These are phyloP conservation scores for Eustalomyia histrio DNA, from an alignment of 2,888 invertebrate species.

Conservation along the genomic window DNA sequence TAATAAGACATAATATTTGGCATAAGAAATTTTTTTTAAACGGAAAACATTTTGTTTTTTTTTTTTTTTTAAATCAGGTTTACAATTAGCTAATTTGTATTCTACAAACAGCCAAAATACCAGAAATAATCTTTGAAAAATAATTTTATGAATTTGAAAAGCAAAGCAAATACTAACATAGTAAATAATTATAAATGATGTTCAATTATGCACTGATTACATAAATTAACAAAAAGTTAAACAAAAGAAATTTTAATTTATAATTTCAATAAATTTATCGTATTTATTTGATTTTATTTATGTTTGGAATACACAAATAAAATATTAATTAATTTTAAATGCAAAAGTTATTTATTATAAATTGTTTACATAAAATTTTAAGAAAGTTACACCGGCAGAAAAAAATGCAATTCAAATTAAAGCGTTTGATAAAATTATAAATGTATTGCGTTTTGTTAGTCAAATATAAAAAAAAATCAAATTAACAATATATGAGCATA, in stretches of 20 bases:
- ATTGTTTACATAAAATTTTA: too few species aligned
- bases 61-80: neutral
- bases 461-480: too few species aligned
- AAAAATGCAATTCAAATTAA: too few species aligned
- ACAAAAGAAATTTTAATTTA: constrained; percentile 32
- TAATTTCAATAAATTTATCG: constrained; percentile 32
- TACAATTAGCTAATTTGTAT: constrained; percentile 59
- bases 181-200: constrained; percentile 50
- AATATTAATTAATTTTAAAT: constrained; percentile 35
- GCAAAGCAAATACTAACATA: constrained; percentile 24
- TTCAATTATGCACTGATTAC: constrained; percentile 61
- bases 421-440: too few species aligned
- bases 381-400: too few species aligned
- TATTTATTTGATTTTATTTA: constrained; percentile 33
- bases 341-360: too few species aligned
- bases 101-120: constrained; percentile 28
- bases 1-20: too few species aligned
- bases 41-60: neutral
- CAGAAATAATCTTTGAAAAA: constrained; percentile 48
- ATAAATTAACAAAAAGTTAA: constrained; percentile 48
- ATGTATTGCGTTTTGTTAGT: too few species aligned
- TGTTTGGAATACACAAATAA: constrained; percentile 19
- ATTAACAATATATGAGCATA: too few species aligned
- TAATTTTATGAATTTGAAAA: constrained; percentile 36
- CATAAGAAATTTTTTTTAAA: too few species aligned